A percentile compares a stretch with the other conserved stretches of the same genome.
Evolutionary conservation across 2,797 vertebrate genomes (phyloP).

Genomic region (Momotus momota): DNA sequence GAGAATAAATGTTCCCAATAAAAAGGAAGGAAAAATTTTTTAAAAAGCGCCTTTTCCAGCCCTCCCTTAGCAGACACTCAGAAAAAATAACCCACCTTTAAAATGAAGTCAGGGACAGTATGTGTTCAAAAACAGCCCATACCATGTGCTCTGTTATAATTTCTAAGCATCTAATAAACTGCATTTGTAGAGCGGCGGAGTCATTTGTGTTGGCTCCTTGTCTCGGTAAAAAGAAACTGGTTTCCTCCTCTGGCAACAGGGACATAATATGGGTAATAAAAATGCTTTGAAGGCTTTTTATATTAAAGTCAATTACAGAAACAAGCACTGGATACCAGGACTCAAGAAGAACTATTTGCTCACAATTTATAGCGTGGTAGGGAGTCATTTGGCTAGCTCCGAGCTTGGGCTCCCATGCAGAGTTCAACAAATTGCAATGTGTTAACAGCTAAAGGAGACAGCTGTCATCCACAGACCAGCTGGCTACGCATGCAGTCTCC

Average conservation of each 20-base stretch:
- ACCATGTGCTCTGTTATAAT: neutral
- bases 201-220: constrained; percentile 4
- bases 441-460: constrained; percentile 26
- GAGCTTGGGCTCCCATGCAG: neutral
- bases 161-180: constrained; percentile 17
- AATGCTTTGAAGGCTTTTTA: constrained; percentile 37
- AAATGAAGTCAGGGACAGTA: neutral
- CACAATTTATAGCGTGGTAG: neutral
- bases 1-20: neutral
- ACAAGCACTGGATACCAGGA: constrained; percentile 2
- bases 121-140: neutral
- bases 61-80: neutral
- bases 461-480: constrained; percentile 12
- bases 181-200: neutral
- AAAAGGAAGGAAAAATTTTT: rapidly evolving
- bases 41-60: neutral
- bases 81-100: neutral
- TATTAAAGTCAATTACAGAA: constrained; percentile 38
- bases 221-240: neutral
- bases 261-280: constrained; percentile 40
- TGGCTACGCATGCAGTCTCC: neutral
- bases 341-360: neutral
- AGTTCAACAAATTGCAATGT: neutral
- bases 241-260: constrained; percentile 23
- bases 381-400: constrained; percentile 20